Percentiles rank a stretch among this genome's conserved stretches.
These are phyloP conservation scores for Glyptemys insculpta DNA, from an alignment of 2,797 vertebrate species.

Conservation along the genomic window DNA sequence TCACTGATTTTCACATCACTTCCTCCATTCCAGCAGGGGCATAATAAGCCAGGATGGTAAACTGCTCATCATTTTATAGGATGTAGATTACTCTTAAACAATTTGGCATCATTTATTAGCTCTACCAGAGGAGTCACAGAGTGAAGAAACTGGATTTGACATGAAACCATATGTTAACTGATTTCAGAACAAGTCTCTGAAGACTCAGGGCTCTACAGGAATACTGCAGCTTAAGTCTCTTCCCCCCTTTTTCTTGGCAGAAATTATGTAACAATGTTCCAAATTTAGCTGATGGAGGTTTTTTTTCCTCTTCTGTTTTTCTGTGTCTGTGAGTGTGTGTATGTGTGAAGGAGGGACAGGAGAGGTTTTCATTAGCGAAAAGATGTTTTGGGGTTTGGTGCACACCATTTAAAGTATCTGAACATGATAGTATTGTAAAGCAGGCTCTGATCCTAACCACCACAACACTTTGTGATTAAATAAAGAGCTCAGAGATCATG, in stretches of 20 bases:
- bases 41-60: not conserved
- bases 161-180: not conserved
- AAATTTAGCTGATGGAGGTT: not conserved
- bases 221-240: not conserved
- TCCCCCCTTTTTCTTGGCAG: not conserved
- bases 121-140: not conserved
- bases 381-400: not conserved
- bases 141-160: not conserved
- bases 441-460: not conserved
- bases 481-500: not conserved
- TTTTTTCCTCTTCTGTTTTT: not conserved
- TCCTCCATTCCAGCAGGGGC: not conserved
- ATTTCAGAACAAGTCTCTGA: conserved; percentile 26
- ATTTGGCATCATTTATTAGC: not conserved
- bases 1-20: not conserved
- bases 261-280: not conserved
- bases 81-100: not conserved
- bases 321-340: too few species aligned
- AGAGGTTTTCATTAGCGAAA: not conserved
- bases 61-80: not conserved
- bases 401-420: not conserved
- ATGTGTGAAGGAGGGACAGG: not conserved
- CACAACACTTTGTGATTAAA: not conserved
- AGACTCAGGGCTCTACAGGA: not conserved
- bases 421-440: not conserved